A percentile compares a stretch with the other conserved stretches of the same genome.
Evolutionary conservation across 2,113 vertebrate species (phyloP).

Genomic region (Ammodytes marinus): DNA sequence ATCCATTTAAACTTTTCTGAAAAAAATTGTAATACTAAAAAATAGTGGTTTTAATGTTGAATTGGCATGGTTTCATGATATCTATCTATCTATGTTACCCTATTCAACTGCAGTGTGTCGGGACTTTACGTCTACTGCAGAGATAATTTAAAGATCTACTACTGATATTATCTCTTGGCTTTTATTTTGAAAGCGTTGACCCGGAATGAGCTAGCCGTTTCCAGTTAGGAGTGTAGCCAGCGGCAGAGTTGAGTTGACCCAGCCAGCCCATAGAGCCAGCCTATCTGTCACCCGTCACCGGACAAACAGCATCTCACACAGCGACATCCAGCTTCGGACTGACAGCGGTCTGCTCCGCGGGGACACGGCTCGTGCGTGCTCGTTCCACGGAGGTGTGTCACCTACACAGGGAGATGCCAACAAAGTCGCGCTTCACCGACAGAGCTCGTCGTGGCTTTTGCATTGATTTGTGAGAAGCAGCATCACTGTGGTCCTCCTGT

Average conservation of each 20-base stretch:
- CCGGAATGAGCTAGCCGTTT: conserved; percentile 73
- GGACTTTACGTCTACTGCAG: too few relatives aligned
- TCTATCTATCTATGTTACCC: too few relatives aligned
- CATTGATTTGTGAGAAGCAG: conserved; percentile 40
- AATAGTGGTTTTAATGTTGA: too few relatives aligned
- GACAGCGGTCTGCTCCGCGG: neutral
- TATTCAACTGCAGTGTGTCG: too few relatives aligned
- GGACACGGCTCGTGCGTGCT: neutral
- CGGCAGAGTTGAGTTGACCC: neutral
- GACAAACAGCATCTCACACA: conserved; percentile 16
- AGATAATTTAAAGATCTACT: too few relatives aligned
- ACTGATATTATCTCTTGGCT: neutral
- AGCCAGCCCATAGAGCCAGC: conserved; percentile 2
- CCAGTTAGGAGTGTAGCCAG: neutral
- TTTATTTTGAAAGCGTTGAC: conserved; percentile 66
- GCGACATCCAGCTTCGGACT: neutral
- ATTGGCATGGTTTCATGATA: too few relatives aligned
- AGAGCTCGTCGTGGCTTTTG: conserved; percentile 45
- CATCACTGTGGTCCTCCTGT: conserved; percentile 22
- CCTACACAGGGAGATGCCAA: conserved; percentile 36
- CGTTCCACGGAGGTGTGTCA: neutral
- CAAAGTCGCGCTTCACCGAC: conserved; percentile 27
- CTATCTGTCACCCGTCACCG: conserved; percentile 42
- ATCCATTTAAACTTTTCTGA: too few relatives aligned
- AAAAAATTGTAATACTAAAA: too few relatives aligned